Percentiles rank a stretch among this genome's conserved stretches.
Conservation (phyloP, 2,797 vertebrate species). For the Enteromius anoplus region DNA sequence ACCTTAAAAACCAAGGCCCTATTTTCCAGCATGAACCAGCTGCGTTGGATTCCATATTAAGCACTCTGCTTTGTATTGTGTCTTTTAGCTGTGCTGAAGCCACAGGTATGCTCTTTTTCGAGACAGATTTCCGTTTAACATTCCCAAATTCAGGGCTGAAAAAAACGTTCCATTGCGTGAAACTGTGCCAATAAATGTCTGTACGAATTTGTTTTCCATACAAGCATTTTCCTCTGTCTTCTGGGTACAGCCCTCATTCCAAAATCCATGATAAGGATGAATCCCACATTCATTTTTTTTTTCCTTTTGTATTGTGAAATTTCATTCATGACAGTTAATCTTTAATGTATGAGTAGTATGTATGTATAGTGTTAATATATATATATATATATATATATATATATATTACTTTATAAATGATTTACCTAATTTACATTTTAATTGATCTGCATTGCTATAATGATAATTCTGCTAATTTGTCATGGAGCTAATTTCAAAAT, state of each 20-base stretch:
- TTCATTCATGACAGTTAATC: not conserved
- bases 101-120: not conserved
- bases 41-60: constrained; percentile 3
- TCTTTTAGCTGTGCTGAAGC: constrained; percentile 9
- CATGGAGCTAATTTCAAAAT: not conserved
- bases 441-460: not conserved
- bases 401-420: not conserved
- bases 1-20: constrained; percentile 6
- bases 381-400: too few species aligned
- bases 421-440: not conserved
- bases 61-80: constrained; percentile 9
- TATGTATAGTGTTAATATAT: too few species aligned
- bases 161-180: constrained; percentile 53
- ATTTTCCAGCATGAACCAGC: constrained; percentile 8
- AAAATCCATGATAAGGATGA: not conserved
- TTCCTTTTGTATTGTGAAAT: not conserved
- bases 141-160: constrained; percentile 25
- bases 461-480: not conserved
- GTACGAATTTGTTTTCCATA: constrained; percentile 46
- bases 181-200: constrained; percentile 69
- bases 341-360: not conserved
- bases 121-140: not conserved
- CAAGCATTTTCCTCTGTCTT: constrained; percentile 46
- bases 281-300: not conserved
- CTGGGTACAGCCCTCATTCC: constrained; percentile 16